Base-by-base conservation (phyloP, 2,797 vertebrate genomes). In the Coregonus ussuriensis region DNA sequence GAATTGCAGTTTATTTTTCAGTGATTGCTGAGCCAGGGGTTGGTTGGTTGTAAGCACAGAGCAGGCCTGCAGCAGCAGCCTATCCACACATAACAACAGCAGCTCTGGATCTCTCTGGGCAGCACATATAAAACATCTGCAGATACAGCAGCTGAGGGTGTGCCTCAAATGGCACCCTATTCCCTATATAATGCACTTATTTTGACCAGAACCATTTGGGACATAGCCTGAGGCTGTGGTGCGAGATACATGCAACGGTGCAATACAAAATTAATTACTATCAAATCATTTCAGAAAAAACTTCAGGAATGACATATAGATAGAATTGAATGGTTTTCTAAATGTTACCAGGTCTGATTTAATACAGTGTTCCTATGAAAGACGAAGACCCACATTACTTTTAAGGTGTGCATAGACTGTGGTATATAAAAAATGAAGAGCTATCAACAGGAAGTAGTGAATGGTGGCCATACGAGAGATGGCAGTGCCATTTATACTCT, bases 21-120 rank as follows among this genome's bases (percentile, higher is more conserved):
- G 66, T 1, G 63, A 6, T 37, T 69, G 63, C 67, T 72, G 63
- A 59, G 56, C 41, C 9, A 47, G 18, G 56, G 56, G n/a, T 37
- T 68, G 66, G 33, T 33, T 4, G 66, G 66, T 31, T 31, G 76
- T 82, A 83, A 81, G 80, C 59, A 52, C 56, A 62, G 56, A 62
- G 56, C 59, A 63, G 25, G 59, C 59, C 56, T 74, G 81, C 79
- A 76, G 70, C 69, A 15, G 63, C 9, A 18, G 53, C 18, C 59
- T 72, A 66, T 37, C 62, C 67, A 71, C 37, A 71, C 7, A 31
- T 21, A 62, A 16, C 16, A 67, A 35, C 35, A 63, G 72, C 77
- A 69, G 77, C 63, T 78, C 63, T 74, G 33, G 66, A 78, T 68
- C 53, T 66, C 33, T 53, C 65, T 31, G 31, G 14, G 29, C 31